Percentiles rank a stretch among this genome's conserved stretches.
These are phyloP conservation scores for Eupithecia centaureata DNA, from an alignment of 2,888 invertebrate genomes.

Conservation along the genomic window DNA sequence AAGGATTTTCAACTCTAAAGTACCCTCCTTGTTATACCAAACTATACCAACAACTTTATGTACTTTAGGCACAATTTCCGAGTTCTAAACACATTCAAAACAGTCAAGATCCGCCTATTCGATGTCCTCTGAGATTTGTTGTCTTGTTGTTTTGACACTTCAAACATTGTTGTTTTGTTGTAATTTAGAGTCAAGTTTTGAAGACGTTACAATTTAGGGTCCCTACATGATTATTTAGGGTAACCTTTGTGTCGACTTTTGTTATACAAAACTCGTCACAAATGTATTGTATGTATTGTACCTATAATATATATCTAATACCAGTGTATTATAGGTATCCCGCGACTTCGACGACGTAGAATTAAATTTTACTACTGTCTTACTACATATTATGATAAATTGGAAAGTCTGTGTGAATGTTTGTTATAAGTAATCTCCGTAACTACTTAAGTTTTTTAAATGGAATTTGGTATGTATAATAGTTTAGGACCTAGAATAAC, in stretches of 20 bases:
- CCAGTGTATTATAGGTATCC: too few relatives aligned
- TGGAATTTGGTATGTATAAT: too few relatives aligned
- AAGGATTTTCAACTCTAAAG: background rate
- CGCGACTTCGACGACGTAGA: too few relatives aligned
- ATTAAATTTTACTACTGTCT: too few relatives aligned
- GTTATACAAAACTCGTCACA: too few relatives aligned
- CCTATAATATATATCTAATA: too few relatives aligned
- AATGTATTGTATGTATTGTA: too few relatives aligned
- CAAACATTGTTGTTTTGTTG: constrained; percentile 28
- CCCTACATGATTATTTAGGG: background rate
- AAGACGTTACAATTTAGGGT: background rate
- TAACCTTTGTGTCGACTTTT: background rate
- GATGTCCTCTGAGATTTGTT: constrained; percentile 40
- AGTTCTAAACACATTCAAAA: constrained; percentile 11
- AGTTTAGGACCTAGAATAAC: too few relatives aligned
- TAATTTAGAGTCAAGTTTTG: background rate
- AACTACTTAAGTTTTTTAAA: too few relatives aligned
- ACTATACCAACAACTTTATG: background rate
- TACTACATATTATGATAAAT: too few relatives aligned
- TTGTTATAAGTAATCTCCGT: too few relatives aligned
- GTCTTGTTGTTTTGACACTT: constrained; percentile 40
- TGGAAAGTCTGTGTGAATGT: too few relatives aligned
- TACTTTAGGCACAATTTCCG: background rate
- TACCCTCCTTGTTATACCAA: background rate
- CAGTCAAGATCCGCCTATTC: constrained; percentile 37